Evolutionary conservation across 1,140 invertebrate species (phyloP).

Genomic region (Ceratina calcarata): DNA sequence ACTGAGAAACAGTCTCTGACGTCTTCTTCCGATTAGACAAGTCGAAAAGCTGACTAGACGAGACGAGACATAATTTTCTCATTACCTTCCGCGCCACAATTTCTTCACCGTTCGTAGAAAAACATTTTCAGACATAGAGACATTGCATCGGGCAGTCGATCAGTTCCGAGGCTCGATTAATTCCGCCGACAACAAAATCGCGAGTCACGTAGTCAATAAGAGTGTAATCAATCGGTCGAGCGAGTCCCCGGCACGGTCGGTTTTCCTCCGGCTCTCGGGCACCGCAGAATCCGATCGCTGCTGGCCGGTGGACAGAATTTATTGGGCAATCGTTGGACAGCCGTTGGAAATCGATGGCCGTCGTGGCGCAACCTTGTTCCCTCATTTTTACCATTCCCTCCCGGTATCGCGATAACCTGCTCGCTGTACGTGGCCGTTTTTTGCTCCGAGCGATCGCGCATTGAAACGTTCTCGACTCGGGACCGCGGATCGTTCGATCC

Average conservation of each 20-base stretch:
- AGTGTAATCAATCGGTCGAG: conserved; percentile 42
- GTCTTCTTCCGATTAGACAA: too few species aligned
- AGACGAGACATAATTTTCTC: neutral
- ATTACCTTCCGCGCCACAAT: neutral
- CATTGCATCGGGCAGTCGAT: conserved; percentile 1
- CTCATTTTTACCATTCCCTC: conserved; percentile 20
- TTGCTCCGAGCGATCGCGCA: conserved; percentile 2
- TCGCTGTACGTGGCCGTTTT: neutral
- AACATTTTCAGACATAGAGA: neutral
- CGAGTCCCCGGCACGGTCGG: conserved; percentile 13
- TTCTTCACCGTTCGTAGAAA: neutral
- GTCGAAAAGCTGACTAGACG: too few species aligned
- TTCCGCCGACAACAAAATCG: conserved; percentile 25
- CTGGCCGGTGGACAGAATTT: conserved; percentile 43
- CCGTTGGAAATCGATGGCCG: conserved; percentile 57
- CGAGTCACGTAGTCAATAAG: conserved; percentile 37
- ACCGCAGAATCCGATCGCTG: conserved; percentile 42
- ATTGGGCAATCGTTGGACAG: conserved; percentile 46
- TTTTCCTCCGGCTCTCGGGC: conserved; percentile 20
- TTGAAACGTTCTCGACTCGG: neutral
- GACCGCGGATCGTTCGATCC: neutral
- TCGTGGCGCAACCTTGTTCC: conserved; percentile 51
- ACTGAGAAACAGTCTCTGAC: too few species aligned
- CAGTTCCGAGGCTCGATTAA: conserved; percentile 24
- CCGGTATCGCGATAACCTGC: conserved; percentile 45